These are phyloP conservation scores for Tupiocoris notatus DNA, from an alignment of 2,888 invertebrate species.

Conservation along the genomic window DNA sequence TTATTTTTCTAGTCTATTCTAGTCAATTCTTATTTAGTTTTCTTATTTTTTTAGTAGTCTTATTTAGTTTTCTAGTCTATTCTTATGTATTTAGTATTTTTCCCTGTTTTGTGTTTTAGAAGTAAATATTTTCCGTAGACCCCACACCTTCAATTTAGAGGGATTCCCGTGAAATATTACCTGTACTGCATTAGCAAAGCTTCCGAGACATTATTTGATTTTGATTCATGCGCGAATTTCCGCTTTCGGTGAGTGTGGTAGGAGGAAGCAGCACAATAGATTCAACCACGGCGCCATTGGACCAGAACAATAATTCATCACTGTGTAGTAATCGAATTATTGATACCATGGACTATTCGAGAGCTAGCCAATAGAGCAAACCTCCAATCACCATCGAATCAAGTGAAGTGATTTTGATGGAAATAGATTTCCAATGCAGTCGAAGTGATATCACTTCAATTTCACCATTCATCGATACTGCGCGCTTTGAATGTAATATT, in stretches of 20 bases:
- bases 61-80: too few species aligned
- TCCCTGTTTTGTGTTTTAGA: too few species aligned
- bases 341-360: not conserved
- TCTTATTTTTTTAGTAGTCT: too few species aligned
- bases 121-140: too few species aligned
- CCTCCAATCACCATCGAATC: not conserved
- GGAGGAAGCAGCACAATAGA: not conserved
- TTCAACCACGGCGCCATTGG: not conserved
- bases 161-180: too few species aligned
- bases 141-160: too few species aligned
- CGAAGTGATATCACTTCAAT: not conserved
- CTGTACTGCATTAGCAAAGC: not conserved
- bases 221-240: not conserved
- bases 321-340: not conserved
- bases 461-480: too few species aligned
- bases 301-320: not conserved
- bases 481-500: too few species aligned
- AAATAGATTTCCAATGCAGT: not conserved
- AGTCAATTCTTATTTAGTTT: too few species aligned
- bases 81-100: too few species aligned
- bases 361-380: not conserved
- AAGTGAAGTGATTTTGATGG: not conserved
- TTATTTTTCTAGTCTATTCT: too few species aligned
- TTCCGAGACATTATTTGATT: not conserved
- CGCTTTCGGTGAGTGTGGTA: not conserved